Evolutionary conservation across 1,140 invertebrate genomes (phyloP).

Genomic region (Zophobas atratus): DNA sequence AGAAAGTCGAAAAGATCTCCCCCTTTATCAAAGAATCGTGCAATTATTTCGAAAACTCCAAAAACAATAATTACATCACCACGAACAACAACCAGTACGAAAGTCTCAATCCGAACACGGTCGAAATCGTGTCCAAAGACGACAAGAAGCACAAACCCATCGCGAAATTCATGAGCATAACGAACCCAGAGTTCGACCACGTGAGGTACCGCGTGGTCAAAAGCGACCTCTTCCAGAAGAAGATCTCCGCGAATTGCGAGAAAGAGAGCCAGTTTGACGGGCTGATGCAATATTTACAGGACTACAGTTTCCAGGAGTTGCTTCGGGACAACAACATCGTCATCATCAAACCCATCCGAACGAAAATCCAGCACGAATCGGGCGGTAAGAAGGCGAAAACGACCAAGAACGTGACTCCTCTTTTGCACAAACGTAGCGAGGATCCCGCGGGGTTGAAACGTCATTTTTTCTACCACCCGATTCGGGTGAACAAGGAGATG

Average conservation of each 20-base stretch:
- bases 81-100: conserved; percentile 55
- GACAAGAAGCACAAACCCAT: conserved; percentile 52
- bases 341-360: conserved; percentile 86
- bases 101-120: conserved; percentile 64
- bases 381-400: conserved; percentile 57
- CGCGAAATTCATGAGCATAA: conserved; percentile 62
- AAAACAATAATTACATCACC: too few species aligned
- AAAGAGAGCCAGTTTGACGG: conserved; percentile 85
- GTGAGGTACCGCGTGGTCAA: conserved; percentile 85
- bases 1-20: conserved; percentile 60
- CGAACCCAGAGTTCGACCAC: conserved; percentile 82
- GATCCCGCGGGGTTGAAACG: conserved; percentile 70
- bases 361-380: conserved; percentile 75
- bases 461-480: conserved; percentile 88
- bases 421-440: conserved; percentile 53
- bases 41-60: conserved; percentile 63
- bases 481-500: conserved; percentile 83
- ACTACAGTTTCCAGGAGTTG: conserved; percentile 84
- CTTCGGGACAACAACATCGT: conserved; percentile 87
- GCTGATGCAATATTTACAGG: conserved; percentile 83
- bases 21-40: conserved; percentile 62
- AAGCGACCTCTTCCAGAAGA: conserved; percentile 82
- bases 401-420: conserved; percentile 60
- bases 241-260: conserved; percentile 77
- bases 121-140: conserved; percentile 66